These are phyloP conservation scores for Melipona quadrifasciata DNA, from an alignment of 1,140 invertebrate genomes.

Conservation along the genomic window DNA sequence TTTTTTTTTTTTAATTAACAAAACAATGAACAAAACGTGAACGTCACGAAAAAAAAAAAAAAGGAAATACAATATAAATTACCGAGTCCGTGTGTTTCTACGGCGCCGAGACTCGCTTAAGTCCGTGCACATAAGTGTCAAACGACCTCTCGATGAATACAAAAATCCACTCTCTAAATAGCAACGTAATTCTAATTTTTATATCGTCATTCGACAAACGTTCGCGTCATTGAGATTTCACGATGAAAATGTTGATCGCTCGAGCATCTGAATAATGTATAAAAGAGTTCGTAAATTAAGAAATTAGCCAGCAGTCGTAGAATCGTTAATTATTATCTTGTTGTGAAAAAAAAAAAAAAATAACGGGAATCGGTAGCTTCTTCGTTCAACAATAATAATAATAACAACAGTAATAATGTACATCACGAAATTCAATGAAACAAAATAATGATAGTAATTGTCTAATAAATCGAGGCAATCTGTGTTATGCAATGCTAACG, in stretches of 20 bases:
- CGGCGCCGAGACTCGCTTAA: too few relatives aligned
- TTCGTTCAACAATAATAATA: too few relatives aligned
- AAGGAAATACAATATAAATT: too few relatives aligned
- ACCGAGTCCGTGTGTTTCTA: too few relatives aligned
- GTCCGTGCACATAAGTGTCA: not conserved
- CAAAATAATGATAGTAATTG: not conserved
- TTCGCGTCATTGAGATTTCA: not conserved
- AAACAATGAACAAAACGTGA: too few relatives aligned
- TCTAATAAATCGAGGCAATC: not conserved
- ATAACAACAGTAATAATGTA: not conserved
- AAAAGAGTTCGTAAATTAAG: not conserved
- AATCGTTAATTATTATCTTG: not conserved
- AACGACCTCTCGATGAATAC: not conserved
- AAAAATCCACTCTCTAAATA: constrained; percentile 2
- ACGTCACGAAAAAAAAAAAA: too few relatives aligned
- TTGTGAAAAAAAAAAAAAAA: not conserved
- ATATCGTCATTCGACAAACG: not conserved
- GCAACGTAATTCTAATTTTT: not conserved
- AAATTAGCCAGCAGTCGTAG: not conserved
- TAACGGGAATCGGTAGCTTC: not conserved
- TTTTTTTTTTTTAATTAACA: too few relatives aligned
- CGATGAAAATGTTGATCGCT: constrained; percentile 1
- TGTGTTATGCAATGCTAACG: not conserved
- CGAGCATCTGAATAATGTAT: not conserved
- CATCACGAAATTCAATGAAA: not conserved